Conservation (phyloP, 2,113 vertebrate species). For the Myotis lucifugus region DNA sequence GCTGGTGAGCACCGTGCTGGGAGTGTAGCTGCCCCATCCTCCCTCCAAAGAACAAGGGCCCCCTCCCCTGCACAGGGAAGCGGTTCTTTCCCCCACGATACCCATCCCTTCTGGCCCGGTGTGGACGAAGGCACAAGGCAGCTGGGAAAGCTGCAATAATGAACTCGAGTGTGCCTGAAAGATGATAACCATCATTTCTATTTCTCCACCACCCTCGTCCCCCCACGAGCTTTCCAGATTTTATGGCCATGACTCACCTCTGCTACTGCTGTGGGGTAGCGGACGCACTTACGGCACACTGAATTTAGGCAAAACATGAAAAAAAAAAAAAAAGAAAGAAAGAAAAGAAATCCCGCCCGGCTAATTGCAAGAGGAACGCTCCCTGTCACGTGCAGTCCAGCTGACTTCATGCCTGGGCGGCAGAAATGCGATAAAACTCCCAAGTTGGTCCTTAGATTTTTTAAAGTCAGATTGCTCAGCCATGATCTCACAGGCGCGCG, state of each 20-base stretch:
- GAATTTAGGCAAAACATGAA: slow-evolving; percentile 30
- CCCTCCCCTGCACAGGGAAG: not conserved
- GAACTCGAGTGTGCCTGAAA: not conserved
- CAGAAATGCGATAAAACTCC: slow-evolving; percentile 72
- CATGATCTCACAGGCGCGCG: slow-evolving; percentile 65
- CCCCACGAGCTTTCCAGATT: slow-evolving; percentile 16
- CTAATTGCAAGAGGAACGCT: slow-evolving; percentile 62
- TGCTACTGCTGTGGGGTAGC: slow-evolving; percentile 48
- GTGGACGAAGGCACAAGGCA: not conserved
- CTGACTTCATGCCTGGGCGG: slow-evolving; percentile 69
- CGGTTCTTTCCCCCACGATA: fast-evolving
- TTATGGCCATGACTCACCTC: slow-evolving; percentile 72
- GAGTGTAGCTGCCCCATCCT: not conserved
- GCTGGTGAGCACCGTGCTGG: not conserved
- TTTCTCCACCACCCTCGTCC: slow-evolving; percentile 30
- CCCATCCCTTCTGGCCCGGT: not conserved
- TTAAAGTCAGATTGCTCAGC: slow-evolving; percentile 66
- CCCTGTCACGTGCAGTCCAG: slow-evolving; percentile 21
- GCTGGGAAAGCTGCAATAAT: not conserved
- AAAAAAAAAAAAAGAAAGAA: not conserved
- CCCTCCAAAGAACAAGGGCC: not conserved
- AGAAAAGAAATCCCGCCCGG: not conserved
- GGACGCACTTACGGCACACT: not conserved
- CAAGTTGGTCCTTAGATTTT: slow-evolving; percentile 68
- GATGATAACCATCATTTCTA: slow-evolving; percentile 56